Percentiles rank a stretch among this genome's conserved stretches.
These are phyloP conservation scores for Cyanoliseus patagonus DNA, from an alignment of 2,113 vertebrate species.

Conservation along the genomic window DNA sequence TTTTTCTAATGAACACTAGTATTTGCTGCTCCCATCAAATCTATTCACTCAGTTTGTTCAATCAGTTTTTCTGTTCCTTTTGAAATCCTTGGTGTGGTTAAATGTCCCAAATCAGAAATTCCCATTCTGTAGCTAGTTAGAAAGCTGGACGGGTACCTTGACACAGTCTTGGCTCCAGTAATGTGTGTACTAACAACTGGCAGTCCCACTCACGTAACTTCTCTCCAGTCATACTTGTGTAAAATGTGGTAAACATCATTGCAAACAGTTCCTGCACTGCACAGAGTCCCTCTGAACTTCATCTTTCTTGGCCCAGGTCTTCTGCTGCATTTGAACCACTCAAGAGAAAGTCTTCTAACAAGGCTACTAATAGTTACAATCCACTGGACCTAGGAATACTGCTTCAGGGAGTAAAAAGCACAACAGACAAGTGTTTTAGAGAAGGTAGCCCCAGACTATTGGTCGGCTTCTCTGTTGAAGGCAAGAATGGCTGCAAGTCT, in stretches of 20 bases:
- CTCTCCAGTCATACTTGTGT: not conserved
- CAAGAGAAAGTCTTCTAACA: not conserved
- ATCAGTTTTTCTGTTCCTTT: not conserved
- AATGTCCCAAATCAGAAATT: not conserved
- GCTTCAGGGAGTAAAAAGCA: not conserved
- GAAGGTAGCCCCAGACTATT: not conserved
- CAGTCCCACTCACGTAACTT: not conserved
- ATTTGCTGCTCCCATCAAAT: not conserved
- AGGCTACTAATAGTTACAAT: not conserved
- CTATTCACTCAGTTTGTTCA: not conserved
- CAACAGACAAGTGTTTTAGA: not conserved
- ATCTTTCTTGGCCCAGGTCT: not conserved
- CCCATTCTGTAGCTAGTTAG: not conserved
- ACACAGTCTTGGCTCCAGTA: not conserved
- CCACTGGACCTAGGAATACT: not conserved
- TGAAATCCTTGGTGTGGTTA: not conserved
- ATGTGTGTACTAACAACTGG: not conserved
- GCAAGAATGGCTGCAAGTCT: not conserved
- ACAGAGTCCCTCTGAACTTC: not conserved
- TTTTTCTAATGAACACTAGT: not conserved
- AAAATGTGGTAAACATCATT: not conserved
- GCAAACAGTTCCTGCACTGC: not conserved
- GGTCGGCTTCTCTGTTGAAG: not conserved
- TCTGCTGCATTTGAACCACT: not conserved
- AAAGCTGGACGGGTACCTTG: not conserved